Percentiles rank a stretch among this genome's conserved stretches.
Evolutionary conservation across 2,797 vertebrate genomes (phyloP).

Genomic region (Setipinna tenuifilis): DNA sequence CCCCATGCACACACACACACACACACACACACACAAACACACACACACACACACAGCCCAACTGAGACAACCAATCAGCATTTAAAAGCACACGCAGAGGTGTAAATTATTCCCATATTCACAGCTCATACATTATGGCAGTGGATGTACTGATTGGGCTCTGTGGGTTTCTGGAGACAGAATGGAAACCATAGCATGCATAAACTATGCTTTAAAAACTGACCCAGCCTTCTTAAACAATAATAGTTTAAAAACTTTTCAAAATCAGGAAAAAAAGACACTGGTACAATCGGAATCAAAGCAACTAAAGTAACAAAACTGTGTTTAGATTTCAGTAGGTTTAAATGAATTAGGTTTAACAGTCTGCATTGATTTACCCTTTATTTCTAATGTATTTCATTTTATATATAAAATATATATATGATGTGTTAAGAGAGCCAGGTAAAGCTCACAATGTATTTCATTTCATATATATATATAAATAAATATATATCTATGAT

Average conservation of each 20-base stretch:
- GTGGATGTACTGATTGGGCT: neutral
- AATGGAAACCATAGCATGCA: no score
- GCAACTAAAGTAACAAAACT: neutral
- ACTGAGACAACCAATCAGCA: neutral
- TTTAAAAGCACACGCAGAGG: neutral
- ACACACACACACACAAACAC: neutral
- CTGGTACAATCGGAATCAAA: neutral
- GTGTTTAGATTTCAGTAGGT: no score
- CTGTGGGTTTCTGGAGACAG: neutral
- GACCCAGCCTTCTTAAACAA: no score
- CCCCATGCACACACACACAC: neutral
- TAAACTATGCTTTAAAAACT: no score
- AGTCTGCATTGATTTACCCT: neutral
- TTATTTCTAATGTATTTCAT: neutral
- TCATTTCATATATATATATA: no score
- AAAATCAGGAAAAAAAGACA: no score
- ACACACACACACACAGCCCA: neutral
- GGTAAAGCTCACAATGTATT: neutral
- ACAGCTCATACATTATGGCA: neutral
- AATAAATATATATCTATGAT: neutral
- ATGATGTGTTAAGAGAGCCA: neutral
- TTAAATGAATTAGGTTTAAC: neutral
- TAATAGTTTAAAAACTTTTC: no score
- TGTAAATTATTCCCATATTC: neutral
- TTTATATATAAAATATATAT: neutral